Percentiles rank a stretch among this genome's conserved stretches.
Evolutionary conservation across 2,797 vertebrate genomes (phyloP).

Genomic region (Chelonia mydas): DNA sequence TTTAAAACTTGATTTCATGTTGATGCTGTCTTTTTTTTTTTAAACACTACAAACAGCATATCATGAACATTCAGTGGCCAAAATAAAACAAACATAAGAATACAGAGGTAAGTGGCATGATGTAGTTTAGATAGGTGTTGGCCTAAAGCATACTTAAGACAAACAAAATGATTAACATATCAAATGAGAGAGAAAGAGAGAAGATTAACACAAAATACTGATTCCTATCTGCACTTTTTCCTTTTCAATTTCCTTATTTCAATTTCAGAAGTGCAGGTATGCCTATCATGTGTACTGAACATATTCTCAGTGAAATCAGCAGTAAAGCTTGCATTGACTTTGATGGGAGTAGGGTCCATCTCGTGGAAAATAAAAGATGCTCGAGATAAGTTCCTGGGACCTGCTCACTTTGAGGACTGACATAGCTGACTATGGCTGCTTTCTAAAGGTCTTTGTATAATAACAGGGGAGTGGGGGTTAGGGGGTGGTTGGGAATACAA

Average conservation of each 20-base stretch:
- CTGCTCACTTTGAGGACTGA: conserved; percentile 41
- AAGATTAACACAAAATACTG: not conserved
- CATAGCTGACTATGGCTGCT: conserved; percentile 43
- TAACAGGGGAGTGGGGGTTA: not conserved
- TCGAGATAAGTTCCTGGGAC: conserved; percentile 20
- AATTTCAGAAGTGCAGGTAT: conserved; percentile 18
- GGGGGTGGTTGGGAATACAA: conserved; percentile 25
- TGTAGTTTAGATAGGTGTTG: not conserved
- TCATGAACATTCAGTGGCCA: conserved; percentile 7
- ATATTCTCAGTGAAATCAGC: conserved; percentile 34
- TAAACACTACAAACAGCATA: not conserved
- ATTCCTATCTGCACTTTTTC: conserved; percentile 4
- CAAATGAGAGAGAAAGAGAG: not conserved
- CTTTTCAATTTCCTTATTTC: conserved; percentile 43
- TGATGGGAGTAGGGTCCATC: conserved; percentile 36
- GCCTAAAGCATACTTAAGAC: not conserved
- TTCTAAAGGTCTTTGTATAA: not conserved
- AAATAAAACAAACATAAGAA: not conserved
- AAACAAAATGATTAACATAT: not conserved
- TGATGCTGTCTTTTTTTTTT: not conserved
- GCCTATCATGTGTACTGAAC: conserved; percentile 5
- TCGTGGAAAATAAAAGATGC: not conserved
- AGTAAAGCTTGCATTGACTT: not conserved
- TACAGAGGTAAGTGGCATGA: not conserved
- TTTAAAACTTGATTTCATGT: not conserved